Percentiles rank a stretch among this genome's conserved stretches.
Evolutionary conservation across 2,797 vertebrate species (phyloP).

Genomic region (Psittacula derbiana): DNA sequence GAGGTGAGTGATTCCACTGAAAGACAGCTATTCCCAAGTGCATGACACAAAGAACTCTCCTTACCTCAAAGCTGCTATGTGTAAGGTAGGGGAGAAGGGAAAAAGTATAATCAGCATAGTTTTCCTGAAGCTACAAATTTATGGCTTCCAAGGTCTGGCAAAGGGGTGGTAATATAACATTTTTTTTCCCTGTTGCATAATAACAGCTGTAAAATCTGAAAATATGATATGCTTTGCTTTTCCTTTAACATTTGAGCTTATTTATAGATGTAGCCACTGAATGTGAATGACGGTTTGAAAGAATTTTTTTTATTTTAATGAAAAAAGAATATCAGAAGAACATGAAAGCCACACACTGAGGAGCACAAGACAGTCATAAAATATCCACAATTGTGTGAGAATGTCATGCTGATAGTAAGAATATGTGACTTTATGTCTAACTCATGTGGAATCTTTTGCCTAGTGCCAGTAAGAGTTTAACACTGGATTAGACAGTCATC

Average conservation of each 20-base stretch:
- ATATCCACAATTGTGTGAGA: neutral
- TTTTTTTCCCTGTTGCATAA: neutral
- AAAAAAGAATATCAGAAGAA: neutral
- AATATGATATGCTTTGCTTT: neutral
- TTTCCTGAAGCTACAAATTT: neutral
- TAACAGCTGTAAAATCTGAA: neutral
- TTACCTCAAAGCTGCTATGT: neutral
- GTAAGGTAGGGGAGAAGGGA: neutral
- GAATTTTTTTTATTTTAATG: neutral
- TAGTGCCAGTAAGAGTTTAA: neutral
- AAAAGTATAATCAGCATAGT: neutral
- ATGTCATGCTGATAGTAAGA: neutral
- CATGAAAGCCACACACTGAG: accelerated
- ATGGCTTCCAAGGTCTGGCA: neutral
- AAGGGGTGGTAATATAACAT: neutral
- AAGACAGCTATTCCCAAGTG: neutral
- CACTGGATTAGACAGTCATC: neutral
- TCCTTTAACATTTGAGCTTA: neutral
- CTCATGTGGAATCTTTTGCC: neutral
- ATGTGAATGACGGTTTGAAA: neutral
- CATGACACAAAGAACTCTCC: neutral
- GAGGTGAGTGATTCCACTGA: neutral
- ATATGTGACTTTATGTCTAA: neutral
- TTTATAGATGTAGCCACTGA: neutral
- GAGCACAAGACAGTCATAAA: neutral